Conservation (phyloP, 2,113 vertebrate genomes). For the Prolemur simus region DNA sequence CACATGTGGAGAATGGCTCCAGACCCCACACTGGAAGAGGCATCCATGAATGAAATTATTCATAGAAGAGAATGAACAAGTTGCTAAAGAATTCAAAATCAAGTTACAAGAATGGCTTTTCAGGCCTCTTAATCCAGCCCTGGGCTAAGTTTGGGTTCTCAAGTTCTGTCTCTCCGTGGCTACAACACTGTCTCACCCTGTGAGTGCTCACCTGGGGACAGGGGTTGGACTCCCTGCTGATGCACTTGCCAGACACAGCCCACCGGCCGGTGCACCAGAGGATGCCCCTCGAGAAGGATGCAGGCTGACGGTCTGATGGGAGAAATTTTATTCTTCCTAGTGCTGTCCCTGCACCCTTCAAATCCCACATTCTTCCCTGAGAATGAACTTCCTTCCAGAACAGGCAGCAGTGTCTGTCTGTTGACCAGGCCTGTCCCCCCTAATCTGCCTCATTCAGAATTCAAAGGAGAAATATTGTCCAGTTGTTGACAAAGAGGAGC, state of each 20-base stretch:
- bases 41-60: not conserved
- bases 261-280: not conserved
- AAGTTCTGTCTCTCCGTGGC: not conserved
- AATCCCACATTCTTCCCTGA: not conserved
- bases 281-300: not conserved
- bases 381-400: not conserved
- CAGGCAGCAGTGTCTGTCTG: not conserved
- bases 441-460: not conserved
- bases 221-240: not conserved
- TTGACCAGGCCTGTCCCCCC: not conserved
- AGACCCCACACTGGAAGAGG: not conserved
- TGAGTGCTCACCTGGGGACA: not conserved
- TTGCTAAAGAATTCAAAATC: slow-evolving; percentile 25
- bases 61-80: not conserved
- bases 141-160: not conserved
- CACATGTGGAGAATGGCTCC: not conserved
- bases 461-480: not conserved
- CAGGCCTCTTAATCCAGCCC: not conserved
- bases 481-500: not conserved
- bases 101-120: not conserved
- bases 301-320: not conserved
- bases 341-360: not conserved
- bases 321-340: not conserved
- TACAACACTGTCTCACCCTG: not conserved
- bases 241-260: not conserved